A percentile compares a stretch with the other conserved stretches of the same genome.
Conservation (phyloP, 35 echinoderm and acorn worm species). For the Heliocidaris tuberculata region DNA sequence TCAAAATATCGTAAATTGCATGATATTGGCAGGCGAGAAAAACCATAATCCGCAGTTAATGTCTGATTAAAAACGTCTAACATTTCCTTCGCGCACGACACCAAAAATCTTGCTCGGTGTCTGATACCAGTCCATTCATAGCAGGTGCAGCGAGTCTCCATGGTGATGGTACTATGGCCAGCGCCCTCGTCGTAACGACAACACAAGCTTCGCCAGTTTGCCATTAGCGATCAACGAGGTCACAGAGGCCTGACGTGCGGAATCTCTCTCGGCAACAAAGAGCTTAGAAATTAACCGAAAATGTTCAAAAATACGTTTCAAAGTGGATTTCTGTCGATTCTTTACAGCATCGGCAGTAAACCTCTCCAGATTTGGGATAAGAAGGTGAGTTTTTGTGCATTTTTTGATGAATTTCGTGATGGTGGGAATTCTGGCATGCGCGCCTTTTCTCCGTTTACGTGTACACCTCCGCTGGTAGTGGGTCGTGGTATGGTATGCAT, state of each 20-base stretch:
- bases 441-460: not conserved
- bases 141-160: slow-evolving; percentile 37
- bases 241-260: not conserved
- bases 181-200: slow-evolving; percentile 40
- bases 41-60: no score
- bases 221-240: slow-evolving; percentile 31
- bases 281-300: slow-evolving; percentile 54
- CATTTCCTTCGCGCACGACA: not conserved
- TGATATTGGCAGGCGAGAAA: not conserved
- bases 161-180: not conserved
- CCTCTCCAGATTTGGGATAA: slow-evolving; percentile 92
- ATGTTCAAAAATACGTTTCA: slow-evolving; percentile 99
- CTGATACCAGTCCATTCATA: not conserved
- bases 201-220: not conserved
- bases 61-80: not conserved
- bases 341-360: slow-evolving; percentile 97
- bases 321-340: slow-evolving; percentile 94
- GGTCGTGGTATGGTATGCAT: not conserved
- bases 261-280: not conserved
- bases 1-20: no score
- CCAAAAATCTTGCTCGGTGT: not conserved
- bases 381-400: slow-evolving; percentile 54
- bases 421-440: not conserved
- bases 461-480: not conserved
- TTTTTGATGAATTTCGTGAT: not conserved